Evolutionary conservation across 2,888 invertebrate genomes (phyloP), one percentile per base, ranked within the genome.

Genomic region (Linyphia triangularis): DNA sequence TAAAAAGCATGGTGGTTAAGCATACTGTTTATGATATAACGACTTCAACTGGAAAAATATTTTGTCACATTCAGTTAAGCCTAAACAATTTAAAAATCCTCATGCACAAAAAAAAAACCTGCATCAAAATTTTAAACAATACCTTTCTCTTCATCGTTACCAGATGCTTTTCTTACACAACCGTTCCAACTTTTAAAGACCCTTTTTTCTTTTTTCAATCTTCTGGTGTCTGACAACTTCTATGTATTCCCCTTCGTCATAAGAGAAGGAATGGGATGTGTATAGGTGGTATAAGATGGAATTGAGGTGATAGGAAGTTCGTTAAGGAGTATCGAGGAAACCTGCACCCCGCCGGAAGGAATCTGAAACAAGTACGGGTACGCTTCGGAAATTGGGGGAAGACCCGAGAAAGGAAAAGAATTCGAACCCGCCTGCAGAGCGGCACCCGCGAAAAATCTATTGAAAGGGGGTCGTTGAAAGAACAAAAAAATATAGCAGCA

Each of bases 291-390:
- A n/a, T 5, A n/a, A 3, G 5, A 51, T 51, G n/a, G 51, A 51
- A 51, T 33, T 33, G 5, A 9, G 51, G n/a, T n/a, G n/a, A 13
- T n/a, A 13, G 51, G 51, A 51, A 51, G 51, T 51, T 51, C 51
- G 51, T 51, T 51, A 51, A n/a, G 51, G 1, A 51, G n/a, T 13
- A 51, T n/a, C 13, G 16, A 13, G 13, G 51, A n/a, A n/a, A n/a
- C 28, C 70, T 33, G n/a, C 26, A 30, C 77, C 22, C n/a, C 16
- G 16, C 81, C 72, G 82, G 72, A 82, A 83, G 63, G 73, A 83
- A 63, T 43, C 51, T 10, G 43, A 16, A 43, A n/a, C 43, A 83
- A 30, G 63, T 65, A 37, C 61, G 63, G 65, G 63, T 43, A 37
- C 40, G 63, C 30, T 19, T 16, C 70, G 72, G 72, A 73, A 73